A percentile compares a stretch with the other conserved stretches of the same genome.
These are phyloP conservation scores for Xenopus laevis DNA, from an alignment of 2,113 vertebrate species.

Conservation along the genomic window DNA sequence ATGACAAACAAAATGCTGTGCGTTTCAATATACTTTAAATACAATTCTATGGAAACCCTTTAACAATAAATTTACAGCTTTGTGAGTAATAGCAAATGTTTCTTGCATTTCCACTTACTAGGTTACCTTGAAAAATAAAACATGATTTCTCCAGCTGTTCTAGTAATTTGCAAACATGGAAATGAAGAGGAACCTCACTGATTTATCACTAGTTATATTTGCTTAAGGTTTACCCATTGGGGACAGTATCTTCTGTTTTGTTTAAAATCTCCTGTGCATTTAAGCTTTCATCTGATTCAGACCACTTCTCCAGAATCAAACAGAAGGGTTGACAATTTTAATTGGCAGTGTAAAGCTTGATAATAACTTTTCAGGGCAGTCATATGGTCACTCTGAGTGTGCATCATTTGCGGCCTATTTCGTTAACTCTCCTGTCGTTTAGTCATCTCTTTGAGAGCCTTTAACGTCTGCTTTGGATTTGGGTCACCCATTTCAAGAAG, in stretches of 20 bases:
- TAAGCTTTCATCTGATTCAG: slow-evolving; percentile 54
- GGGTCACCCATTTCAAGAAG: slow-evolving; percentile 61
- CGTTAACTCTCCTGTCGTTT: background rate
- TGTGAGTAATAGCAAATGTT: background rate
- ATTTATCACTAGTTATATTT: too few relatives aligned
- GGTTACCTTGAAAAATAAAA: background rate
- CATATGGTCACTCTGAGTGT: slow-evolving; percentile 36
- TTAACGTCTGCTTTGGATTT: slow-evolving; percentile 52
- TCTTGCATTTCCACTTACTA: background rate
- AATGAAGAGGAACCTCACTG: too few relatives aligned
- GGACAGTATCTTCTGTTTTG: slow-evolving; percentile 49
- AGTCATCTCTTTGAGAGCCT: slow-evolving; percentile 34
- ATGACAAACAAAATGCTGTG: too few relatives aligned
- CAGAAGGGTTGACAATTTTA: slow-evolving; percentile 18
- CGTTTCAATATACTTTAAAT: too few relatives aligned
- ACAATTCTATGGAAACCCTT: too few relatives aligned
- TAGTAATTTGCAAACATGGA: slow-evolving; percentile 8
- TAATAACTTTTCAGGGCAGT: background rate
- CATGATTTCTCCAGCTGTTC: slow-evolving; percentile 9
- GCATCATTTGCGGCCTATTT: background rate
- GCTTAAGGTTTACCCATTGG: slow-evolving; percentile 24
- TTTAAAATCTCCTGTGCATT: slow-evolving; percentile 57
- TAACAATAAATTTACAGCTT: too few relatives aligned
- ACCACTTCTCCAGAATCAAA: slow-evolving; percentile 52
- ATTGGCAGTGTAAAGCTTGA: slow-evolving; percentile 40